Percentiles rank a stretch among this genome's conserved stretches.
Conservation (phyloP, 2,797 vertebrate species). For the Poecilia wingei region DNA sequence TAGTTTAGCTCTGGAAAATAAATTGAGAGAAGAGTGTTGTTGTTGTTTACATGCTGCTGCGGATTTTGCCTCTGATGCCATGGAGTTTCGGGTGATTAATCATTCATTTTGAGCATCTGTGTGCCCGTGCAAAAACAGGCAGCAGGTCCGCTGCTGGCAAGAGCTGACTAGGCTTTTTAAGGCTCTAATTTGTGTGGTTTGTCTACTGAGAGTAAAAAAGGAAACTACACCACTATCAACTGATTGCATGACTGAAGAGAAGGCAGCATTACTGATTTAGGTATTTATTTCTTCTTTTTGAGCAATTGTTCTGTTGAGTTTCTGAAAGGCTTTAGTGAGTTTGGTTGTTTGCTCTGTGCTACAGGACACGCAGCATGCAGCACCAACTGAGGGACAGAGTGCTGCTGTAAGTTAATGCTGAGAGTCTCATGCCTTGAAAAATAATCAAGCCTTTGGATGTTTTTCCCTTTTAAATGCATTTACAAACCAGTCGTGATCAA, state of each 20-base stretch:
- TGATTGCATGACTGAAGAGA: slow-evolving; percentile 19
- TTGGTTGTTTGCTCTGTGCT: slow-evolving; percentile 8
- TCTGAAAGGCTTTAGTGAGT: slow-evolving; percentile 40
- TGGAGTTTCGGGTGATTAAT: slow-evolving; percentile 62
- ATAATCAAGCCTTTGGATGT: not conserved
- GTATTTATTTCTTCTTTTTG: slow-evolving; percentile 21
- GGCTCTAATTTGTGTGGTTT: slow-evolving; percentile 53
- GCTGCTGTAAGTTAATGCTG: slow-evolving; percentile 9
- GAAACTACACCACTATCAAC: slow-evolving; percentile 29
- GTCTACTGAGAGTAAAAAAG: slow-evolving; percentile 42
- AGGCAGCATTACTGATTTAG: slow-evolving; percentile 39
- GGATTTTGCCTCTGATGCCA: slow-evolving; percentile 27
- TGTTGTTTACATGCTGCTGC: slow-evolving; percentile 10
- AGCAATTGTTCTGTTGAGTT: slow-evolving; percentile 16
- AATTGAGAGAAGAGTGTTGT: slow-evolving; percentile 17
- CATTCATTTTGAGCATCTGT: slow-evolving; percentile 65
- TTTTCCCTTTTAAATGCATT: too few relatives aligned
- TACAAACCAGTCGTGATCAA: too few relatives aligned
- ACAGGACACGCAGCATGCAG: slow-evolving; percentile 15
- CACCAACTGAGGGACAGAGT: slow-evolving; percentile 25
- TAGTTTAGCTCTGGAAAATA: slow-evolving; percentile 14
- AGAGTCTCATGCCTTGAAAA: not conserved
- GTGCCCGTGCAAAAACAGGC: slow-evolving; percentile 37
- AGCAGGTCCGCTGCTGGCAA: slow-evolving; percentile 22
- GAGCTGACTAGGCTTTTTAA: slow-evolving; percentile 37